Base-by-base conservation (phyloP, 1,140 invertebrate genomes). In the Papilio aristodemus region DNA sequence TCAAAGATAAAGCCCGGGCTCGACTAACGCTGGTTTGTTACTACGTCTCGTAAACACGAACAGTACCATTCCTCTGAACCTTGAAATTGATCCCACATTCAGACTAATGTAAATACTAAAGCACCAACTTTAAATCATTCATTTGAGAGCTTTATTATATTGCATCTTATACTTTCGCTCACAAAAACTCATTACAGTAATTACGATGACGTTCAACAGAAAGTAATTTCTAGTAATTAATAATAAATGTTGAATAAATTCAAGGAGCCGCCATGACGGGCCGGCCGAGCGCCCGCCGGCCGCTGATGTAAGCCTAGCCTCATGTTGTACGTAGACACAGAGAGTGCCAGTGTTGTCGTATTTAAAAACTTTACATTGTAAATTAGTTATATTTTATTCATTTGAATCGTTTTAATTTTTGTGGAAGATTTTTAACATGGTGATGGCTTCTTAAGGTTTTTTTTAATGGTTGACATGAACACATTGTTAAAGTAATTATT, bases 261-360 rank as follows among this genome's bases (percentile, higher is more conserved):
- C 9, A 62, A 62, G 59, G 59, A 62, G 13, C 59, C 59, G 59
- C 17, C 59, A 38, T 62, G 59, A 38, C 13, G 36, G 10, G 13
- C 11, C 10, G 25, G 13, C 43, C 43, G 14, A 14, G 11, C 25
- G 10, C 8, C 32, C n/a, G 38, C 59, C 59, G 17, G 14, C n/a
- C 59, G 32, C 17, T 17, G 32, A 62, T 62, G 59, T 62, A 62
- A 62, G 59, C 59, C 59, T 38, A 62, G 59, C 36, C 59, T 36
- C 22, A 57, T 9, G 9, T 59, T 59, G 36, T 37, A 32, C 10
- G 59, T 62, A 62, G 36, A 37, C 59, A 38, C 59, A 37, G 4
- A 13, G 7, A 1, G 7, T 17, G 13, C 8, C 36, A 62, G 36
- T 62, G 59, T 62, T 62, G 59, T 62, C n/a, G 8, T 62, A 17